phyloP scores from a whole-genome alignment of 64 coral and sea anemone genomes.

The Montipora efflorescens region DNA sequence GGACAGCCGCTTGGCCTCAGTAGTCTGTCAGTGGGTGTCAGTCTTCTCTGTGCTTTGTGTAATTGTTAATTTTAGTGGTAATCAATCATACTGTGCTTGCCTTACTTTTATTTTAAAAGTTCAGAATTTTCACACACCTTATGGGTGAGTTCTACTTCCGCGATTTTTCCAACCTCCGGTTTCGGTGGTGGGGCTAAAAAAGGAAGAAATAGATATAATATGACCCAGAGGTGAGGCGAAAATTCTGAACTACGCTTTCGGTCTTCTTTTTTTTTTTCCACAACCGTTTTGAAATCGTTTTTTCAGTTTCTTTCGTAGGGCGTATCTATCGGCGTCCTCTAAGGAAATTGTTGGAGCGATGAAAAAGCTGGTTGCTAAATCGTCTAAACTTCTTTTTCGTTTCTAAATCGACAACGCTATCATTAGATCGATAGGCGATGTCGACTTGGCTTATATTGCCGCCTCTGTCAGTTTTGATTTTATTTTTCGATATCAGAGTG shows the following conservation, averaged over 20 bases:
- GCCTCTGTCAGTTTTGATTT: neutral
- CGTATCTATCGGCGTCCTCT: neutral
- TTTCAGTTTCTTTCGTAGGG: neutral
- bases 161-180: too few relatives aligned
- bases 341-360: neutral
- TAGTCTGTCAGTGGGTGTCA: slow-evolving; percentile 28
- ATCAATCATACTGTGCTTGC: neutral
- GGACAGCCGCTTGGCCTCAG: slow-evolving; percentile 31
- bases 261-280: too few relatives aligned
- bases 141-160: too few relatives aligned
- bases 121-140: too few relatives aligned
- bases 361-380: neutral
- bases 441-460: slow-evolving; percentile 51
- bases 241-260: neutral
- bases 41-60: slow-evolving; percentile 12
- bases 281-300: neutral
- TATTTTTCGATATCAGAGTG: neutral
- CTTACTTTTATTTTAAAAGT: too few relatives aligned
- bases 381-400: neutral
- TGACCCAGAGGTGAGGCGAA: too few relatives aligned
- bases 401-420: slow-evolving; percentile 7
- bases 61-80: neutral
- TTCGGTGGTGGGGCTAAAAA: too few relatives aligned
- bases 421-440: slow-evolving; percentile 17
- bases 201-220: too few relatives aligned